Conservation (phyloP, 2,797 vertebrate genomes). For the Manis javanica region DNA sequence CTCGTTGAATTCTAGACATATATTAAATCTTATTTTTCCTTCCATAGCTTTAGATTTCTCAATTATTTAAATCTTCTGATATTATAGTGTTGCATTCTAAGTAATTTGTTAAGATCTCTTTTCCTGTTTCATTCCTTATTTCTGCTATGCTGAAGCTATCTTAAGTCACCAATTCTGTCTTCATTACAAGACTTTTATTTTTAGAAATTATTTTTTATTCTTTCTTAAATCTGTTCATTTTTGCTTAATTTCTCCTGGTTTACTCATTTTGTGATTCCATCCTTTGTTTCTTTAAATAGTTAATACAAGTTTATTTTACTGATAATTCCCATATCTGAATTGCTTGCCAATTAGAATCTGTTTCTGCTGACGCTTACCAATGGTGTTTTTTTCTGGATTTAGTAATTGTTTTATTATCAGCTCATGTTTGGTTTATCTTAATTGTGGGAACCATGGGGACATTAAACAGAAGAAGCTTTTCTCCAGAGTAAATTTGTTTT, state of each 20-base stretch:
- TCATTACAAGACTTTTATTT: neutral
- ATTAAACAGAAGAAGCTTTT: neutral
- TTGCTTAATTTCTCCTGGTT: neutral
- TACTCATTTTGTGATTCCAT: neutral
- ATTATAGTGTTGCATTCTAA: fast-evolving
- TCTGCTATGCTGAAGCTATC: neutral
- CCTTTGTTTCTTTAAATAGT: neutral
- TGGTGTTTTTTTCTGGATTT: neutral
- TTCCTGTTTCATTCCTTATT: neutral
- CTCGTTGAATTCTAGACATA: neutral
- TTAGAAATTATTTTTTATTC: neutral
- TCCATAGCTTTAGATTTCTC: neutral
- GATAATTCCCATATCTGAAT: neutral
- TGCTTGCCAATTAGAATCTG: neutral
- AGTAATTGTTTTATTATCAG: neutral
- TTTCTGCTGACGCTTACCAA: neutral
- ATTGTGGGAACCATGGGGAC: neutral
- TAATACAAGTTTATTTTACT: neutral
- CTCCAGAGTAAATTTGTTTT: neutral
- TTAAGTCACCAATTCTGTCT: neutral
- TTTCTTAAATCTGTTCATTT: neutral
- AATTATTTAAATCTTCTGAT: neutral
- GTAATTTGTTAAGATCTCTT: no score
- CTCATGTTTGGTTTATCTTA: neutral
- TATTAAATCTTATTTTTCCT: neutral